These are phyloP conservation scores for Drosophila atripex DNA, from an alignment of 2,888 invertebrate species.

Conservation along the genomic window DNA sequence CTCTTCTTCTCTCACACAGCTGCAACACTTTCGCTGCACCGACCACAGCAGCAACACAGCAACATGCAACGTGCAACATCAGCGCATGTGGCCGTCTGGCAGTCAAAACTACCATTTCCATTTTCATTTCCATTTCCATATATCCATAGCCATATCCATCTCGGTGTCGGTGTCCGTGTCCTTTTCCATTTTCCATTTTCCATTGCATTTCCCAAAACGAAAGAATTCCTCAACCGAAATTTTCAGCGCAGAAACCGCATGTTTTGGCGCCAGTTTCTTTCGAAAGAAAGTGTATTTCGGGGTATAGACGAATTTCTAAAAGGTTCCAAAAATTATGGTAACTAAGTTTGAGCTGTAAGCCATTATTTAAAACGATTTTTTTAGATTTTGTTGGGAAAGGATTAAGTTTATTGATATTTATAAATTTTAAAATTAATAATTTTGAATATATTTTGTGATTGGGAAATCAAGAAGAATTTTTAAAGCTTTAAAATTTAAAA, in stretches of 20 bases:
- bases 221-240: slow-evolving; percentile 23
- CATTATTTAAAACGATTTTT: too few relatives aligned
- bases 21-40: slow-evolving; percentile 68
- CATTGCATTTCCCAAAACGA: slow-evolving; percentile 14
- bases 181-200: not conserved
- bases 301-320: not conserved
- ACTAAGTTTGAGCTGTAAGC: too few relatives aligned
- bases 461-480: too few relatives aligned
- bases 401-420: too few relatives aligned
- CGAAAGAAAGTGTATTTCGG: slow-evolving; percentile 15
- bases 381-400: too few relatives aligned
- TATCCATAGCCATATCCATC: slow-evolving; percentile 6
- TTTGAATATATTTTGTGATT: too few relatives aligned
- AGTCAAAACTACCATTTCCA: slow-evolving; percentile 26
- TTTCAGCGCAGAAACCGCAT: slow-evolving; percentile 29
- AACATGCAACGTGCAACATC: slow-evolving; percentile 29
- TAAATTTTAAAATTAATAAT: too few relatives aligned
- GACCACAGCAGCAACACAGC: slow-evolving; percentile 9
- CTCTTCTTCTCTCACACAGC: slow-evolving; percentile 19
- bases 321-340: too few relatives aligned
- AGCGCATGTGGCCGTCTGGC: slow-evolving; percentile 50
- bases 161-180: slow-evolving; percentile 9
- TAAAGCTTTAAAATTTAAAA: too few relatives aligned
- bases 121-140: slow-evolving; percentile 1
- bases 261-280: slow-evolving; percentile 61